phyloP scores from a whole-genome alignment of 1,140 invertebrate genomes.

The Monochamus saltuarius region DNA sequence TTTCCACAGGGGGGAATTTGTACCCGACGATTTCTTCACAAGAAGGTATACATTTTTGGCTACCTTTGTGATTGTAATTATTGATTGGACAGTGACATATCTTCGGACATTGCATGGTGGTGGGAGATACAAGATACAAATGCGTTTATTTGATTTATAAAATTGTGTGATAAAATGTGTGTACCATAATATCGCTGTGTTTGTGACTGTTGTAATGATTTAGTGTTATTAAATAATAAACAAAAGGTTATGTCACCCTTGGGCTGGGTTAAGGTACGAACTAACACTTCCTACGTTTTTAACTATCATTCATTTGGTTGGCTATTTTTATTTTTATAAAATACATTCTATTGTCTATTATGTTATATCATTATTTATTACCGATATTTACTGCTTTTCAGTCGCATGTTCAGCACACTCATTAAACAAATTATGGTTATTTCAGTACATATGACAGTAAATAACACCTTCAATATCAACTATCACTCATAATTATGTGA shows the following conservation, averaged over 20 bases:
- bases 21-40: constrained; percentile 50
- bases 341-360: not conserved
- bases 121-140: constrained; percentile 37
- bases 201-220: constrained; percentile 14
- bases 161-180: constrained; percentile 9
- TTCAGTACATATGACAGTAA: not conserved
- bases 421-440: not conserved
- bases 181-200: constrained; percentile 1
- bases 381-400: no score
- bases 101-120: constrained; percentile 25
- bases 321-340: not conserved
- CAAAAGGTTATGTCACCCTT: constrained; percentile 19
- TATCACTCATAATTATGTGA: no score
- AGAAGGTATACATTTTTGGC: constrained; percentile 45
- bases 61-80: constrained; percentile 10
- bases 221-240: not conserved
- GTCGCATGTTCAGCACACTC: no score
- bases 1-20: constrained; percentile 48
- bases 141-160: constrained; percentile 14
- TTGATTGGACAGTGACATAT: constrained; percentile 16
- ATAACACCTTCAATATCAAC: not conserved
- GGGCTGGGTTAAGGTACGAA: constrained; percentile 13
- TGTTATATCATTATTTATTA: not conserved
- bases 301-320: not conserved
- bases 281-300: not conserved